These are phyloP conservation scores for Peromyscus californicus DNA, from an alignment of 2,113 vertebrate genomes.

Conservation along the genomic window DNA sequence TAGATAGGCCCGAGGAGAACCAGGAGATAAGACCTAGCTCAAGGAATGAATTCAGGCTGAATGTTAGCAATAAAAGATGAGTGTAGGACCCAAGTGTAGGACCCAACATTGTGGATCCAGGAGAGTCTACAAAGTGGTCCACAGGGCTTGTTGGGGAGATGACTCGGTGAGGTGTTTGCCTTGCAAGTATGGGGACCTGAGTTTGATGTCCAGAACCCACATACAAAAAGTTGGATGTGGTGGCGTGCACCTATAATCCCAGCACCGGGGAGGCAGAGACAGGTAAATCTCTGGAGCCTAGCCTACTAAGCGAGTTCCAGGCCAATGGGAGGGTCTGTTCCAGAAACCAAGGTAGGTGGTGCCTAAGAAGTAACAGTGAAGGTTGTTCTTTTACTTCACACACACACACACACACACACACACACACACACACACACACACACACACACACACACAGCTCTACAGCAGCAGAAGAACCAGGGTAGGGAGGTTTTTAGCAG, in stretches of 20 bases:
- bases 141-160: background rate
- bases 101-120: no score
- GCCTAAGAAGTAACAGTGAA: background rate
- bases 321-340: background rate
- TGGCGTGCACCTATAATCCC: background rate
- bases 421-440: background rate
- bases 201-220: background rate
- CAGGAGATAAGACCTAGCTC: background rate
- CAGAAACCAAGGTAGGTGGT: background rate
- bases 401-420: background rate
- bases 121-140: rapidly evolving
- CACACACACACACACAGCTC: background rate
- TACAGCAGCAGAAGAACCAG: background rate
- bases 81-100: no score
- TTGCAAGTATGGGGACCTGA: background rate
- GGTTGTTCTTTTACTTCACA: background rate
- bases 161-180: background rate
- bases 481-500: rapidly evolving
- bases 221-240: background rate
- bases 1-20: background rate
- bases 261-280: background rate
- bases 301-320: background rate
- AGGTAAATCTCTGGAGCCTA: background rate
- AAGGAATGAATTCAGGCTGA: background rate
- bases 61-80: rapidly evolving